These are phyloP conservation scores for Tor tambroides DNA, from an alignment of 2,113 vertebrate species.

Conservation along the genomic window DNA sequence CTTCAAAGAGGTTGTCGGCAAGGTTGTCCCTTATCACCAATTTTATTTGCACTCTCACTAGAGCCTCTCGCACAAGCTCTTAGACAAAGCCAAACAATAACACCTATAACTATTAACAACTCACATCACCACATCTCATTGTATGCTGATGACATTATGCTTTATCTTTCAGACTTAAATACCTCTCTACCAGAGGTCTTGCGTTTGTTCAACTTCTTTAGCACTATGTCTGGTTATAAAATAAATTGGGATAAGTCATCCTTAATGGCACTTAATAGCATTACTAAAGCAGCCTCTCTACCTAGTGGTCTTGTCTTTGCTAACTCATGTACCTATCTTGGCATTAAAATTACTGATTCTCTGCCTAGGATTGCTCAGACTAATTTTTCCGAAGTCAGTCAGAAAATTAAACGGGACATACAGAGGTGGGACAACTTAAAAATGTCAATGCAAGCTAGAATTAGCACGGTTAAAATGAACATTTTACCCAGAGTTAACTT, in stretches of 20 bases:
- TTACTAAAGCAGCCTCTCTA: background rate
- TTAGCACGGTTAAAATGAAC: background rate
- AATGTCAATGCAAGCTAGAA: background rate
- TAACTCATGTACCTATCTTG: background rate
- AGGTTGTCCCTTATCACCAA: background rate
- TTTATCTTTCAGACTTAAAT: background rate
- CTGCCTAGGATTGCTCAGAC: background rate
- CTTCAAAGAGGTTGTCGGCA: background rate
- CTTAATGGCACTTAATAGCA: background rate
- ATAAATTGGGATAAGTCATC: background rate
- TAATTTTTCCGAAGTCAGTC: background rate
- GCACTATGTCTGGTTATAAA: background rate
- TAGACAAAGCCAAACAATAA: background rate
- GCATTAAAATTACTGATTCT: background rate
- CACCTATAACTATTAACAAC: background rate
- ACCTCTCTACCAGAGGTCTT: background rate
- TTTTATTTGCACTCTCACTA: slow-evolving; percentile 1
- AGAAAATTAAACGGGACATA: background rate
- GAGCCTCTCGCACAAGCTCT: background rate
- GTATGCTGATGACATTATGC: background rate
- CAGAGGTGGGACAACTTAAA: background rate
- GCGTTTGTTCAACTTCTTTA: background rate
- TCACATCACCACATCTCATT: background rate
- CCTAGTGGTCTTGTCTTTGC: background rate
- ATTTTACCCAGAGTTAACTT: background rate